A percentile compares a stretch with the other conserved stretches of the same genome.
These are phyloP conservation scores for Luidia sarsii DNA, from an alignment of 53 echinoderm and acorn worm genomes.

Conservation along the genomic window DNA sequence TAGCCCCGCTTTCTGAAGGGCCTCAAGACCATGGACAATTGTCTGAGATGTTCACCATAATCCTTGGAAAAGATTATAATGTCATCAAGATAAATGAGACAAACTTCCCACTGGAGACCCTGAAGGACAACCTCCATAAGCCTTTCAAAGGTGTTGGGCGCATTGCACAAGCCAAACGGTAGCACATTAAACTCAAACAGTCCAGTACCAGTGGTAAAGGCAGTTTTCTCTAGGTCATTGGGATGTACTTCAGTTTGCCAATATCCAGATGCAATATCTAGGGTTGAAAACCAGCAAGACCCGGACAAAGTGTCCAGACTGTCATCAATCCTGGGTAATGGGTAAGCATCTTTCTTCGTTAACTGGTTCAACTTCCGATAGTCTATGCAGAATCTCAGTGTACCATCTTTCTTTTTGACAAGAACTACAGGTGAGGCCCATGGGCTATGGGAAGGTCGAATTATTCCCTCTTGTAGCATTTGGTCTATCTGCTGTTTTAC, in stretches of 20 bases:
- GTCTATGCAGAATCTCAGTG: slow-evolving; percentile 52
- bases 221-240: slow-evolving; percentile 22
- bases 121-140: slow-evolving; percentile 67
- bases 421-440: slow-evolving; percentile 59
- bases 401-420: slow-evolving; percentile 61
- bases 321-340: slow-evolving; percentile 10
- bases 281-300: not conserved
- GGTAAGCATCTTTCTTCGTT: slow-evolving; percentile 61
- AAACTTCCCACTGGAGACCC: slow-evolving; percentile 58
- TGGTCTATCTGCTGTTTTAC: slow-evolving; percentile 32
- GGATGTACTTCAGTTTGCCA: not conserved
- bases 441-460: slow-evolving; percentile 40
- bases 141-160: slow-evolving; percentile 61
- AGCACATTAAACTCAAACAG: slow-evolving; percentile 54
- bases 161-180: slow-evolving; percentile 69
- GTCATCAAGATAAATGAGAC: slow-evolving; percentile 63
- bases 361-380: slow-evolving; percentile 49
- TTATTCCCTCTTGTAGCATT: slow-evolving; percentile 31
- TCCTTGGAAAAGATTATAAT: slow-evolving; percentile 49
- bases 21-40: slow-evolving; percentile 31
- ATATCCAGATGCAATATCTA: not conserved
- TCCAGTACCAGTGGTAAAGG: slow-evolving; percentile 47
- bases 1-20: slow-evolving; percentile 16
- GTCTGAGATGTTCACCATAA: slow-evolving; percentile 28
- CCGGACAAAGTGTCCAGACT: slow-evolving; percentile 16